phyloP scores from a whole-genome alignment of 2,888 invertebrate species.

The Aspidiotus rigidus region DNA sequence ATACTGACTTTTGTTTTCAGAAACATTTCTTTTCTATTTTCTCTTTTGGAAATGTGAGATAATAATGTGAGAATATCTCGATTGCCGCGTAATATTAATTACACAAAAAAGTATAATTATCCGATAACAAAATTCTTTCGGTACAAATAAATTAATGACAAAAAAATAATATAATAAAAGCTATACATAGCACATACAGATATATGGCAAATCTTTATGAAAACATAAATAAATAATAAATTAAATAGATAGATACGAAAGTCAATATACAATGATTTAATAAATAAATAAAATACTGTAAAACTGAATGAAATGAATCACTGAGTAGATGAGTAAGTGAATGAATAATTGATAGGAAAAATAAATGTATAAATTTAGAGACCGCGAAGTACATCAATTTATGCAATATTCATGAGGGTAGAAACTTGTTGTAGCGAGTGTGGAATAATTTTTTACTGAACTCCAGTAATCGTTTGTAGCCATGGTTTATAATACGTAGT shows the following conservation, averaged over 20 bases:
- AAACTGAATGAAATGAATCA: too few species aligned
- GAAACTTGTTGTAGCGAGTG: slow-evolving; percentile 6
- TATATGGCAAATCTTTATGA: slow-evolving; percentile 31
- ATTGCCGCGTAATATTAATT: too few species aligned
- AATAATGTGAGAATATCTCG: too few species aligned
- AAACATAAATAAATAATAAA: slow-evolving; percentile 25
- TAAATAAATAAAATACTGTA: slow-evolving; percentile 16
- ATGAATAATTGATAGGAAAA: slow-evolving; percentile 1
- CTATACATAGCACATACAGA: slow-evolving; percentile 26
- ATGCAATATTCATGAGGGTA: neutral
- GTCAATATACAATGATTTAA: slow-evolving; percentile 11
- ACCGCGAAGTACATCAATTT: neutral
- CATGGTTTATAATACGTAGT: slow-evolving; percentile 86
- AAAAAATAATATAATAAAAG: slow-evolving; percentile 15
- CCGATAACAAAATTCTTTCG: too few species aligned
- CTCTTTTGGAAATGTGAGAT: too few species aligned
- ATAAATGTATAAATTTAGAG: slow-evolving; percentile 2
- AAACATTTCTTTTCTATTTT: too few species aligned
- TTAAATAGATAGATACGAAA: slow-evolving; percentile 18
- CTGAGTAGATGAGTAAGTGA: neutral
- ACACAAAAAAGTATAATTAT: too few species aligned
- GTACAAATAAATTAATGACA: slow-evolving; percentile 6
- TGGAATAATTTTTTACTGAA: slow-evolving; percentile 41
- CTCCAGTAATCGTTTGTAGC: slow-evolving; percentile 77
- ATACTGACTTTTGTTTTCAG: too few species aligned